Base-by-base conservation (phyloP, 2,797 vertebrate species). In the Onychomys arenicola region DNA sequence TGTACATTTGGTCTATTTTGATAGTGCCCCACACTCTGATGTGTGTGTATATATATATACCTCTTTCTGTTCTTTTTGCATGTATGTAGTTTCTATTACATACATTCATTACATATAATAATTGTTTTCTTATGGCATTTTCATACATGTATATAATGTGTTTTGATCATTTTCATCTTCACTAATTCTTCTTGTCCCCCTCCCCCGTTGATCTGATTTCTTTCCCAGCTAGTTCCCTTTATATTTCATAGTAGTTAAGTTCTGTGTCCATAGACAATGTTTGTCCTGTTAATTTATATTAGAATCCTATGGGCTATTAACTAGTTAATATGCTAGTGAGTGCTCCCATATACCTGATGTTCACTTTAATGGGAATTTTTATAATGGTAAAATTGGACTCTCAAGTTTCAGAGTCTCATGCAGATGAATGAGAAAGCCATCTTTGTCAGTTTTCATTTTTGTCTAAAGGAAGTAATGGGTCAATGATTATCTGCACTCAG, bases 261-360 rank as follows among this genome's bases (percentile, higher is more conserved):
- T 27, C 34, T 95, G 27, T 91, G 4, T 94, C 80, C 32, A 89
- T 57, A 46, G 11, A 89, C 43, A 90, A 11, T 83, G 67, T 9
- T 75, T 12, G 85, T 43, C 37, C 92, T 78, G 61, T 43, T 87
- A 80, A 80, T 76, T 95, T 87, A 61, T 63, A 75, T 43, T 89
- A 40, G 76, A 87, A 92, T 90, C 67, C 43, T 75, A 91, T 61
- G 34, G 14, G 1, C 83, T 12, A 12, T 93, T 77, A 95, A 71
- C 88, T 46, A 49, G n/a, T 75, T 43, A 75, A 6, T 43, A 43
- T 78, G 71, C 14, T 81, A 81, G 34, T 29, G 2, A 0, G 34
- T 57, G 5, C 27, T 67, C 25, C 40, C 34, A 93, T 67, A 93
- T 95, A 84, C 65, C 34, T 67, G 77, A 21, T 80, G 49, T 69